phyloP scores from a whole-genome alignment of 2,797 vertebrate genomes.

The Malurus splendens region DNA sequence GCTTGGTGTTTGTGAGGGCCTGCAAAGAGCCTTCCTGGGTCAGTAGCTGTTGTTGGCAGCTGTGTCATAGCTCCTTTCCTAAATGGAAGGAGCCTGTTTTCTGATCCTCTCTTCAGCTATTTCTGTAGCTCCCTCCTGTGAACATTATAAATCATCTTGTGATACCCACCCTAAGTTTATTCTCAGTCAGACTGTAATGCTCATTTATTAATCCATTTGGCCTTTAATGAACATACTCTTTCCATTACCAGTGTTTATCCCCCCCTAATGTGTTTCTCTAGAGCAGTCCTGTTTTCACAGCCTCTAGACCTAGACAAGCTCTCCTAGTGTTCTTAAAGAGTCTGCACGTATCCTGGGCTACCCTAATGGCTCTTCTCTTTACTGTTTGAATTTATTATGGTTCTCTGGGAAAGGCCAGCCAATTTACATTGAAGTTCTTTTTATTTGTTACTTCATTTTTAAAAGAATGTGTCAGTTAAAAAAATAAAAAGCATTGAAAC shows the following conservation, averaged over 20 bases:
- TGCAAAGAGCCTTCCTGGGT: neutral
- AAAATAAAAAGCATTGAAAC: conserved; percentile 76
- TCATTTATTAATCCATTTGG: neutral
- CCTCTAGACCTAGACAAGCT: neutral
- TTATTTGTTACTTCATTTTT: neutral
- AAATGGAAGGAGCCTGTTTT: neutral
- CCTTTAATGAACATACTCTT: neutral
- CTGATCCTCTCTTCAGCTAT: neutral
- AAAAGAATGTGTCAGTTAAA: conserved; percentile 64
- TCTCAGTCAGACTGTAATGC: neutral
- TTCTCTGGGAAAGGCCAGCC: neutral
- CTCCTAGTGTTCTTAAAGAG: neutral
- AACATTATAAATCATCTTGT: neutral
- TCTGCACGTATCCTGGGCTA: neutral
- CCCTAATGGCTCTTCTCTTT: neutral
- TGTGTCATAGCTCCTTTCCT: neutral
- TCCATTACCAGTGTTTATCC: neutral
- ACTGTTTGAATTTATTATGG: neutral
- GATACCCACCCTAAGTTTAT: neutral
- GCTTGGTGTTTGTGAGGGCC: neutral
- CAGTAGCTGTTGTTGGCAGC: neutral
- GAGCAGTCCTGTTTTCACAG: neutral
- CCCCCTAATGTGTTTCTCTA: neutral
- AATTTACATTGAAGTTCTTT: neutral
- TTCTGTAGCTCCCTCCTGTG: neutral